Evolutionary conservation across 2,888 invertebrate genomes (phyloP).

Genomic region (Trichacis sp.): DNA sequence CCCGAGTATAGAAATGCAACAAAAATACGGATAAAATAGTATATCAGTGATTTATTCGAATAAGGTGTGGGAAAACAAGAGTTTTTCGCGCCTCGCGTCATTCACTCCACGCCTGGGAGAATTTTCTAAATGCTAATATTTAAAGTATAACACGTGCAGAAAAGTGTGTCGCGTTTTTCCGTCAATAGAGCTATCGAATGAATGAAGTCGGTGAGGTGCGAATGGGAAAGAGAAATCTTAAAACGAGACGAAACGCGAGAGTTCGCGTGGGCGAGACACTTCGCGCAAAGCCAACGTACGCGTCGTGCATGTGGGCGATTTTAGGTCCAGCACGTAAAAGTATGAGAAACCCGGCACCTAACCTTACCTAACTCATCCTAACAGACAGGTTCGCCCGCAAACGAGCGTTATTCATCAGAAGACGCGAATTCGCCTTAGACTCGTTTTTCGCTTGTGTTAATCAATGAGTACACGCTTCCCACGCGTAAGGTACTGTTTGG

Average conservation of each 20-base stretch:
- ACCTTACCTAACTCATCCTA: too few species aligned
- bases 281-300: slow-evolving; percentile 38
- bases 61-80: too few species aligned
- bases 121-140: slow-evolving; percentile 8
- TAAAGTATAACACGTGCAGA: neutral
- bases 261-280: slow-evolving; percentile 37
- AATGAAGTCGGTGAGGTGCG: slow-evolving; percentile 19
- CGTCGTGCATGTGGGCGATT: slow-evolving; percentile 30
- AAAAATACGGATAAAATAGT: too few species aligned
- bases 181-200: slow-evolving; percentile 23
- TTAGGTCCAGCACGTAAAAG: slow-evolving; percentile 24
- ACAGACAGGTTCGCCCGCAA: slow-evolving; percentile 30
- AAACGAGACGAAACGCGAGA: slow-evolving; percentile 20
- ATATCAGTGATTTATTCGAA: too few species aligned
- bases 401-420: slow-evolving; percentile 26
- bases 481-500: slow-evolving; percentile 22
- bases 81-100: too few species aligned
- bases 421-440: slow-evolving; percentile 27
- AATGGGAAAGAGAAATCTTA: slow-evolving; percentile 5
- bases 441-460: slow-evolving; percentile 29
- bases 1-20: too few species aligned
- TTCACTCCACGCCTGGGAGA: neutral
- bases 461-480: slow-evolving; percentile 25
- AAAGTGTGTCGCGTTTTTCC: neutral
- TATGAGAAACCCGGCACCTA: neutral